A percentile compares a stretch with the other conserved stretches of the same genome.
Conservation (phyloP, 2,888 invertebrate species). For the Heliconius hortense region DNA sequence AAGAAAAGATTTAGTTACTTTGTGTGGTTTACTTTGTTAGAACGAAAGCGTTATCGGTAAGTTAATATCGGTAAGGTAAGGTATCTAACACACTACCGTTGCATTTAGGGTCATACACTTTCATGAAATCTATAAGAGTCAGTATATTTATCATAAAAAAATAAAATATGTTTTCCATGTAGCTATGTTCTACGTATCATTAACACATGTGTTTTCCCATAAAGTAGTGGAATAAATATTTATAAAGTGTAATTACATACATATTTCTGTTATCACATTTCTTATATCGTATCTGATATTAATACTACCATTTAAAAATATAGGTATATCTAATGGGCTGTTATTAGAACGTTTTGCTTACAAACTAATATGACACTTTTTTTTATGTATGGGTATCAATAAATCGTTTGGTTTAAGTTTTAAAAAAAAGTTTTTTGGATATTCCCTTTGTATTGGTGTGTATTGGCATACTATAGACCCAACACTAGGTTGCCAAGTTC, state of each 20-base stretch:
- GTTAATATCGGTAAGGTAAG: too few relatives aligned
- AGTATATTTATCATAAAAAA: too few relatives aligned
- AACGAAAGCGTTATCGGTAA: too few relatives aligned
- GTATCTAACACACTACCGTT: too few relatives aligned
- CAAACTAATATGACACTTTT: not conserved
- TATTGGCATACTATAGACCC: too few relatives aligned
- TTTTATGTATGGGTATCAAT: not conserved
- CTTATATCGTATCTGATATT: not conserved
- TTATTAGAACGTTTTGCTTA: not conserved
- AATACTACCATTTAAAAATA: not conserved
- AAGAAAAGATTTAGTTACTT: not conserved
- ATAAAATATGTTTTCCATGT: not conserved
- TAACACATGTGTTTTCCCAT: not conserved
- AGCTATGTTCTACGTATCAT: not conserved
- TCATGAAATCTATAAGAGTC: too few relatives aligned
- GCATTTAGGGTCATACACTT: too few relatives aligned
- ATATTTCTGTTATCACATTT: constrained; percentile 8
- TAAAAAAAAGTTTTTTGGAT: not conserved
- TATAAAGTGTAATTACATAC: constrained; percentile 11
- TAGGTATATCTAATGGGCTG: not conserved
- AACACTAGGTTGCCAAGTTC: too few relatives aligned
- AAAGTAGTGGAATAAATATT: not conserved
- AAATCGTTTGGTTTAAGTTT: not conserved
- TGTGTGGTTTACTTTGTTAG: too few relatives aligned
- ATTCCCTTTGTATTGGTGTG: too few relatives aligned